Evolutionary conservation across 2,888 invertebrate species (phyloP).

Genomic region (Helicoverpa assulta): DNA sequence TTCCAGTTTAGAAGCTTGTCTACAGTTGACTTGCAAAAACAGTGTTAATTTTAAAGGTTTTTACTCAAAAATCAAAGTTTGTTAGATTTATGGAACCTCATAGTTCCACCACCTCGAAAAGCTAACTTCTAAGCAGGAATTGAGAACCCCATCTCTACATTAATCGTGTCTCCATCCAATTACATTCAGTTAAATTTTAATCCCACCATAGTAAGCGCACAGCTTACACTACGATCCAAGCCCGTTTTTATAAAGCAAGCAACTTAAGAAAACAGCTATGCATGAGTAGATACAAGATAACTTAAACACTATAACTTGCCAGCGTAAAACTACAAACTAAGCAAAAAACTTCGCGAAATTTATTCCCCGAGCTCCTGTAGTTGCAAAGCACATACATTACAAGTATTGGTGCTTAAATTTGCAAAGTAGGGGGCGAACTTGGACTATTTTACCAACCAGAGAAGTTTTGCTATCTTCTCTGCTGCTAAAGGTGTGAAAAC

Average conservation of each 20-base stretch:
- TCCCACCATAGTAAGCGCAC: background rate
- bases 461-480: too few relatives aligned
- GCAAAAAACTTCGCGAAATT: slow-evolving; percentile 51
- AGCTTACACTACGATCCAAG: background rate
- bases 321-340: slow-evolving; percentile 50
- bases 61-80: slow-evolving; percentile 10
- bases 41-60: slow-evolving; percentile 15
- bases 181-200: too few relatives aligned
- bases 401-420: slow-evolving; percentile 64
- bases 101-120: too few relatives aligned
- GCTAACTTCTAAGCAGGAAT: too few relatives aligned
- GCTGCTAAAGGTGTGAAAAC: too few relatives aligned
- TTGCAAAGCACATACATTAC: slow-evolving; percentile 56
- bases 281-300: slow-evolving; percentile 25
- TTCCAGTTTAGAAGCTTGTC: slow-evolving; percentile 15
- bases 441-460: too few relatives aligned
- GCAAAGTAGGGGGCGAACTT: slow-evolving; percentile 41
- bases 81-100: too few relatives aligned
- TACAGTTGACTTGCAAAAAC: slow-evolving; percentile 14
- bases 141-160: too few relatives aligned
- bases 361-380: slow-evolving; percentile 41
- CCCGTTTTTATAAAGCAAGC: slow-evolving; percentile 14
- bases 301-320: slow-evolving; percentile 40
- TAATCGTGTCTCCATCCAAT: too few relatives aligned
- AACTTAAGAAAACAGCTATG: slow-evolving; percentile 28